Conservation (phyloP, 2,888 invertebrate genomes). For the Pseudolycoriella hygida region DNA sequence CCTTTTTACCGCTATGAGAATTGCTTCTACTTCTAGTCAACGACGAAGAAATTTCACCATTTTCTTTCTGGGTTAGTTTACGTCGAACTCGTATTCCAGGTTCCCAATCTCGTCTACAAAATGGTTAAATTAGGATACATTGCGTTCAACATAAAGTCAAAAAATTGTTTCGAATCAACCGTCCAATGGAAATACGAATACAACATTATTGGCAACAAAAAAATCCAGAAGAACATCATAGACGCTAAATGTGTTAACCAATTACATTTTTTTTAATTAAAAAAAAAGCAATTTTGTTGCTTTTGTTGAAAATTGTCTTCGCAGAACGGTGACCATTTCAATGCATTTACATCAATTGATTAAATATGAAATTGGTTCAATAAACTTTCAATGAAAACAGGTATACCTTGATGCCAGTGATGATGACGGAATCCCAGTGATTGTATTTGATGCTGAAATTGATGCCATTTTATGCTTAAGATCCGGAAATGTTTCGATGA, state of each 20-base stretch:
- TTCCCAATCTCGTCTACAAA: slow-evolving; percentile 52
- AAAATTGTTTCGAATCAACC: too few relatives aligned
- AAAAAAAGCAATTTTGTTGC: too few relatives aligned
- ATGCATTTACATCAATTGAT: too few relatives aligned
- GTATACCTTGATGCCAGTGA: slow-evolving; percentile 24
- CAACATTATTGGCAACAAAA: too few relatives aligned
- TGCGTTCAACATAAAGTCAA: too few relatives aligned
- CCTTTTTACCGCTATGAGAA: slow-evolving; percentile 40
- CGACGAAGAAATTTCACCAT: slow-evolving; percentile 21
- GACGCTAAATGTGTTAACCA: too few relatives aligned
- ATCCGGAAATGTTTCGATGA: slow-evolving; percentile 87
- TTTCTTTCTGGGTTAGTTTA: slow-evolving; percentile 29
- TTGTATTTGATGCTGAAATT: slow-evolving; percentile 33
- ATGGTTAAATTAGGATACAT: too few relatives aligned
- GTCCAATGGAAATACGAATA: too few relatives aligned
- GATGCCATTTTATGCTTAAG: slow-evolving; percentile 72
- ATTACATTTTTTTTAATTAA: too few relatives aligned
- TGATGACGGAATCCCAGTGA: slow-evolving; percentile 24
- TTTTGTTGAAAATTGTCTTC: too few relatives aligned
- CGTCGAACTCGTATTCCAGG: slow-evolving; percentile 60
- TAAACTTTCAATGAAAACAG: background rate
- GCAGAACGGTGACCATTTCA: too few relatives aligned
- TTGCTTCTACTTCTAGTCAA: slow-evolving; percentile 44
- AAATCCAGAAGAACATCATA: too few relatives aligned
- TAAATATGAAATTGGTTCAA: background rate